Percentiles rank a stretch among this genome's conserved stretches.
These are phyloP conservation scores for Eleginops maclovinus DNA, from an alignment of 2,113 vertebrate genomes.

Conservation along the genomic window DNA sequence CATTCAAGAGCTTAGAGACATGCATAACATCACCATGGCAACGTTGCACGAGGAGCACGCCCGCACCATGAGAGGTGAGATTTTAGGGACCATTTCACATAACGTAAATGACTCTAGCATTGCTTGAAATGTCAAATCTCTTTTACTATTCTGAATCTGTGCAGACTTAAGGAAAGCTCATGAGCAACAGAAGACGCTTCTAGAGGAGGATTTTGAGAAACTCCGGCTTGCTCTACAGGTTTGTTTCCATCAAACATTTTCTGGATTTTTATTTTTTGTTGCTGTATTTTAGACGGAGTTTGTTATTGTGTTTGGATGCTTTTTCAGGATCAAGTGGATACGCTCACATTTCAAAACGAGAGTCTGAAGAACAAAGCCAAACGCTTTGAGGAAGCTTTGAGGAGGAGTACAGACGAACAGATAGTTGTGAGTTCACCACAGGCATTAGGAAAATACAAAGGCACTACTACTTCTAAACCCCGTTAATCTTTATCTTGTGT, in stretches of 20 bases:
- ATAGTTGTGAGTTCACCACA: conserved; percentile 86
- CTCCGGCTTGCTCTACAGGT: conserved; percentile 92
- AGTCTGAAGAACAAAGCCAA: conserved; percentile 92
- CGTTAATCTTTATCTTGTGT: neutral
- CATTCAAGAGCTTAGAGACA: conserved; percentile 89
- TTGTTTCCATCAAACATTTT: neutral
- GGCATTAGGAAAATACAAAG: neutral
- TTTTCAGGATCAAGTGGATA: conserved; percentile 95
- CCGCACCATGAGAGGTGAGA: conserved; percentile 89
- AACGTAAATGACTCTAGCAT: neutral
- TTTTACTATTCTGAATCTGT: conserved; percentile 9
- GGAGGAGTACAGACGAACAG: conserved; percentile 93
- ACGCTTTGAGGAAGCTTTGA: conserved; percentile 95
- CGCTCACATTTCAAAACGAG: conserved; percentile 94
- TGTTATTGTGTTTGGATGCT: conserved; percentile 11
- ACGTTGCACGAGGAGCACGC: conserved; percentile 91
- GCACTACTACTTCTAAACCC: neutral
- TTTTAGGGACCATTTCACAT: conserved; percentile 2
- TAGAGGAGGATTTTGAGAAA: conserved; percentile 94
- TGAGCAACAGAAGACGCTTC: conserved; percentile 90
- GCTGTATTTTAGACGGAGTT: neutral
- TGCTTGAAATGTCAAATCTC: neutral
- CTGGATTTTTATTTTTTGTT: neutral
- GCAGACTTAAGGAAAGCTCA: conserved; percentile 91
- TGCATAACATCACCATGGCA: conserved; percentile 87